Evolutionary conservation across 2,113 vertebrate species (phyloP).

Genomic region (Xenopus tropicalis): DNA sequence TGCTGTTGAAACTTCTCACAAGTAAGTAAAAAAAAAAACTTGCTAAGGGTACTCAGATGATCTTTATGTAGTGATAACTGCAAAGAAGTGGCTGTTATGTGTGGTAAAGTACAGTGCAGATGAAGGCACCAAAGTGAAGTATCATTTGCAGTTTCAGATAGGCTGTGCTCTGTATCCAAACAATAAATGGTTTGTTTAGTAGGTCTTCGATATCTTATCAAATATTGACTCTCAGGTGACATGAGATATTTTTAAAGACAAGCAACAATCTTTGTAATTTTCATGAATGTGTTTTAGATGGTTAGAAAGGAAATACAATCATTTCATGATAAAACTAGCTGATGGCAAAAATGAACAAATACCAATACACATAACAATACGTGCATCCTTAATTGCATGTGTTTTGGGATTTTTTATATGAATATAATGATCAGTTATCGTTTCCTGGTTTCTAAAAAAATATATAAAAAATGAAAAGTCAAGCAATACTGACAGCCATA

Average conservation of each 20-base stretch:
- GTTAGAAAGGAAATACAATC: no score
- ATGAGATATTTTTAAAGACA: not conserved
- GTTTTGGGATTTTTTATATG: no score
- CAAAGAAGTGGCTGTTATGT: slow-evolving; percentile 8
- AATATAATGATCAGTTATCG: no score
- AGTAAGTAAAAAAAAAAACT: slow-evolving; percentile 14
- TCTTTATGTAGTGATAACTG: slow-evolving; percentile 19
- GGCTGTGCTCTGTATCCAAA: slow-evolving; percentile 17
- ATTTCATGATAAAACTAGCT: no score
- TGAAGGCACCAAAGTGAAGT: slow-evolving; percentile 31
- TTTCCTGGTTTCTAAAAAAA: no score
- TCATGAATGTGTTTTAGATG: no score
- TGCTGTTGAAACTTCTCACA: slow-evolving; percentile 17
- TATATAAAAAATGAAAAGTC: no score
- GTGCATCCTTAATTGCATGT: no score
- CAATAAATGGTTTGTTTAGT: slow-evolving; percentile 27
- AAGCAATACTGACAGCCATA: no score
- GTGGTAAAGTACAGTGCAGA: slow-evolving; percentile 9
- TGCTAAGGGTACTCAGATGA: slow-evolving; percentile 14
- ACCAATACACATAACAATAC: no score
- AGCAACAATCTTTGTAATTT: no score
- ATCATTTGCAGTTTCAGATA: slow-evolving; percentile 19
- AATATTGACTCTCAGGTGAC: not conserved
- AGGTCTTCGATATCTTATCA: slow-evolving; percentile 1
- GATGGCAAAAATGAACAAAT: no score